Base-by-base conservation (phyloP, 2,888 invertebrate genomes). In the Empis stercorea region DNA sequence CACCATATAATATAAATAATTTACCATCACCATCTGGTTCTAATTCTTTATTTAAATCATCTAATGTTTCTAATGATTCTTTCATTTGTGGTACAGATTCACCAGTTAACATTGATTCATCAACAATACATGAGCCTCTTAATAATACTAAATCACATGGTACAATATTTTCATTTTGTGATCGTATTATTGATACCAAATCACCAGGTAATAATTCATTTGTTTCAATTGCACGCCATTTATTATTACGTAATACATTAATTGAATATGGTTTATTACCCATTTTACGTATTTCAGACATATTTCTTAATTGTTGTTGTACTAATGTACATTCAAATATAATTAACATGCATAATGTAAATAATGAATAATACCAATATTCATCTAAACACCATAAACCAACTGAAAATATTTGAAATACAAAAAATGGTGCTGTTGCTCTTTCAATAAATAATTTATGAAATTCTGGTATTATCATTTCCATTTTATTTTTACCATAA, bases 1-100 rank as follows among this genome's bases (percentile, higher is more conserved):
- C 99, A 37, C 95, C 97, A 72, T 83, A 97, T 36, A 99, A 73
- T 51, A 94, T 80, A 66, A 95, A 93, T 13, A 99, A 73, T 71
- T 95, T 94, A 17, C 92, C 87, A 63, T 94, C 91, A 0, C 78
- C 76, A 60, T 96, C 93, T 7, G 87, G 74, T 61, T 95, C 87
- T 45, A 97, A 70, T 44, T 75, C 71, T 47, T 75, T 75, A 50
- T 78, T 73, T 46, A 74, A 70, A 48, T 76, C 76, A 56, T 80
- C 80, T 16, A 76, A 66, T 51, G 76, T 76, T 66, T 94, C 95
- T 46, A 96, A 73, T 0, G 94, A 81, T 71, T 99, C 99, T 72
- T 97, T 99, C 95, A 99, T 97, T 72, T 97, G 97, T 2, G 99
- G 99, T 7, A 99, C 95, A 51, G 95, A 96, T 71, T 99, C 99